Conservation (phyloP, 2,888 invertebrate species). For the Amphipyra tragopoginis region DNA sequence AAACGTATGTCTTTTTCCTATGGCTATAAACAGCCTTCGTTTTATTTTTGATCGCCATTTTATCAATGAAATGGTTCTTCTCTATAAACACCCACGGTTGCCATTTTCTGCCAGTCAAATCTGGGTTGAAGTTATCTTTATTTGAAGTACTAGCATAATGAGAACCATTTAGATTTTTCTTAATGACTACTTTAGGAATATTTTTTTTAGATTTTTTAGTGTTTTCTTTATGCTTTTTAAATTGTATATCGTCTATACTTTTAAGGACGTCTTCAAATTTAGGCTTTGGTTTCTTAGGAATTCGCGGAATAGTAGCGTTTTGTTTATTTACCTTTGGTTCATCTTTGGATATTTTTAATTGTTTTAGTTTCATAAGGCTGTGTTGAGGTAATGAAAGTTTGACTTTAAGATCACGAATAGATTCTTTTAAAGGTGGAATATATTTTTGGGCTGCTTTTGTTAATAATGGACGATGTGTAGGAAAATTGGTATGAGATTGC, state of each 20-base stretch:
- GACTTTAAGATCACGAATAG: constrained; percentile 81
- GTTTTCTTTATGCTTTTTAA: constrained; percentile 82
- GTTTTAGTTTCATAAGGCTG: constrained; percentile 81
- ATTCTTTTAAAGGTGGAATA: constrained; percentile 84
- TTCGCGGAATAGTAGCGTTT: constrained; percentile 62
- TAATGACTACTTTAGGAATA: constrained; percentile 87
- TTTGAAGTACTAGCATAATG: constrained; percentile 83
- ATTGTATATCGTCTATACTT: constrained; percentile 86
- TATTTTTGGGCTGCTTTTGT: constrained; percentile 89
- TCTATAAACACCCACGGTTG: constrained; percentile 88
- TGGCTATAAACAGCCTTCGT: constrained; percentile 80
- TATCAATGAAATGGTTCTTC: constrained; percentile 83
- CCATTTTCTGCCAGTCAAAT: constrained; percentile 87
- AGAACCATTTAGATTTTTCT: constrained; percentile 84
- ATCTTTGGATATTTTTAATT: constrained; percentile 81
- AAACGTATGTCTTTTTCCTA: constrained; percentile 79
- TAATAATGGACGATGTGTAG: constrained; percentile 75
- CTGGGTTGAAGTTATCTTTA: constrained; percentile 78
- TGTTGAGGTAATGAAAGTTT: constrained; percentile 84
- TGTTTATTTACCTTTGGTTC: constrained; percentile 73
- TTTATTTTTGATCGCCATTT: constrained; percentile 83
- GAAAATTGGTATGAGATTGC: constrained; percentile 65
- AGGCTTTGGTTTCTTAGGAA: constrained; percentile 82
- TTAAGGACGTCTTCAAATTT: constrained; percentile 89
- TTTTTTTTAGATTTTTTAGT: constrained; percentile 76